Percentiles rank a stretch among this genome's conserved stretches.
Evolutionary conservation across 2,113 vertebrate species (phyloP).

Genomic region (Cricetomys ansorgei): DNA sequence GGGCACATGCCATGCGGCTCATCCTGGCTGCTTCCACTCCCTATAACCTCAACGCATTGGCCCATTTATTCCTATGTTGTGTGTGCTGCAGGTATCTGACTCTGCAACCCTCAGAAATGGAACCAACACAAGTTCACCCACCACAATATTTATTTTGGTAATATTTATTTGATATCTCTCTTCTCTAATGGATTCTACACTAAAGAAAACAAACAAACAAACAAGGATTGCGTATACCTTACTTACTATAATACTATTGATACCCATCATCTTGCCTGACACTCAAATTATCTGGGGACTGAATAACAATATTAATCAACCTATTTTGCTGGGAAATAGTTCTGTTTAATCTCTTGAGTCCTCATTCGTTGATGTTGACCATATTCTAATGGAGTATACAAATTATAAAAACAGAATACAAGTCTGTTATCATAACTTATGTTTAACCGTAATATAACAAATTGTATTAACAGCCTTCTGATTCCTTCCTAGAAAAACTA

Average conservation of each 20-base stretch:
- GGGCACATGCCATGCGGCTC: not conserved
- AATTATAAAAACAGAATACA: conserved; percentile 43
- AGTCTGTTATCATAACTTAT: conserved; percentile 12
- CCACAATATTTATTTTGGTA: not conserved
- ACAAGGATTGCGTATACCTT: not conserved
- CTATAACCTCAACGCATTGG: not conserved
- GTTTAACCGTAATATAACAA: not conserved
- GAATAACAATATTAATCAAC: conserved; percentile 8
- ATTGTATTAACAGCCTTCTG: not conserved
- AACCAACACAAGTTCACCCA: not conserved
- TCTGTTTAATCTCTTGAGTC: not conserved
- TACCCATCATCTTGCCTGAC: not conserved
- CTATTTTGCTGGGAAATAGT: not conserved
- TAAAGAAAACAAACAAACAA: too few species aligned
- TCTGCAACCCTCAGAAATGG: not conserved
- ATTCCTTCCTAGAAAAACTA: not conserved
- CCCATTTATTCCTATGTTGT: not conserved
- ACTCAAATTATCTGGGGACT: not conserved
- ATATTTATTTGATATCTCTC: not conserved
- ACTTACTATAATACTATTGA: not conserved
- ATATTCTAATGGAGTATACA: not conserved
- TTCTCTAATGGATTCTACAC: not conserved
- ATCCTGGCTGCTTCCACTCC: not conserved
- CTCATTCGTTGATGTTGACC: not conserved
- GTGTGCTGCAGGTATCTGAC: not conserved